A percentile compares a stretch with the other conserved stretches of the same genome.
These are phyloP conservation scores for Patella depressa DNA, from an alignment of 2,888 invertebrate genomes.

Conservation along the genomic window DNA sequence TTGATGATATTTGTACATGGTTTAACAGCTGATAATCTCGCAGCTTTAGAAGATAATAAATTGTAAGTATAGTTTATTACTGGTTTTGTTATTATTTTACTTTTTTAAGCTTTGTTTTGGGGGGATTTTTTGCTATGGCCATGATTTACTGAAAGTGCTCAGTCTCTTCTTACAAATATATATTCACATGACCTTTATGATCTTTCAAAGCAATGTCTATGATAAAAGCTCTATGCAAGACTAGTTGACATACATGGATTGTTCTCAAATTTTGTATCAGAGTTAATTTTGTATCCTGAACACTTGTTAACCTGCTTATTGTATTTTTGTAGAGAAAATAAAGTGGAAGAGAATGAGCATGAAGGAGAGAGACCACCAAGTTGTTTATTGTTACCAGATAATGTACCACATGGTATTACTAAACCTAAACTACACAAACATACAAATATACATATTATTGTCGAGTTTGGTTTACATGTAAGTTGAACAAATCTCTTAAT, in stretches of 20 bases:
- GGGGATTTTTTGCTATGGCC: too few species aligned
- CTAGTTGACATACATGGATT: neutral
- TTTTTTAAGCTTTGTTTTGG: too few species aligned
- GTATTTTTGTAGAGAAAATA: neutral
- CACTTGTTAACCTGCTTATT: neutral
- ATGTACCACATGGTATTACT: slow-evolving; percentile 76
- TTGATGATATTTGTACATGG: slow-evolving; percentile 87
- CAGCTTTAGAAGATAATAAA: too few species aligned
- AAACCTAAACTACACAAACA: slow-evolving; percentile 76
- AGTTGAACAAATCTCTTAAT: neutral
- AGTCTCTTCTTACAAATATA: too few species aligned
- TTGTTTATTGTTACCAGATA: slow-evolving; percentile 83
- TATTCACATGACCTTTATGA: too few species aligned
- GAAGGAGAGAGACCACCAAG: slow-evolving; percentile 73
- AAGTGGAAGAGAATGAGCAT: slow-evolving; percentile 13
- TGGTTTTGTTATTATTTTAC: too few species aligned
- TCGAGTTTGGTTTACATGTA: slow-evolving; percentile 88
- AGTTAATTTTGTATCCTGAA: too few species aligned
- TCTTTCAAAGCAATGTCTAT: too few species aligned
- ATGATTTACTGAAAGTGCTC: too few species aligned
- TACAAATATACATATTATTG: slow-evolving; percentile 88
- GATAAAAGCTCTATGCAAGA: neutral
- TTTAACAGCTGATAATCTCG: slow-evolving; percentile 80
- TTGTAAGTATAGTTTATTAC: too few species aligned
- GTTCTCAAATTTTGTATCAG: too few species aligned